phyloP scores from a whole-genome alignment of 2,113 vertebrate genomes.

The Atlantisia rogersi region DNA sequence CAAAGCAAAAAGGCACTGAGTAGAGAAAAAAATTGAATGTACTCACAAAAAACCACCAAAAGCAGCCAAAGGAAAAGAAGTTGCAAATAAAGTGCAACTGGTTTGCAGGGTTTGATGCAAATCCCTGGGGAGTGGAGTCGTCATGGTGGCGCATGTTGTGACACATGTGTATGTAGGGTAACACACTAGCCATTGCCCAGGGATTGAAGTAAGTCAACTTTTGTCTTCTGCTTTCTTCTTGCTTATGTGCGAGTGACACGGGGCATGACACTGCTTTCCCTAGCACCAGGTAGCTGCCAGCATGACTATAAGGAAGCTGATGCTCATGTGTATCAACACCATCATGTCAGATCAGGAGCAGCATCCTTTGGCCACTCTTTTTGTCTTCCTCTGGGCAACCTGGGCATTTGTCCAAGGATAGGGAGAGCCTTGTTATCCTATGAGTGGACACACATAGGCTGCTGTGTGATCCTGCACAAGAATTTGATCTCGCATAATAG shows the following conservation, averaged over 20 bases:
- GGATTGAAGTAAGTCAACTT: fast-evolving
- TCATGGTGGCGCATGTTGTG: background rate
- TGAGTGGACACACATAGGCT: fast-evolving
- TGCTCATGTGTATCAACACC: fast-evolving
- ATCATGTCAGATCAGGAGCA: background rate
- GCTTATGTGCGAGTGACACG: fast-evolving
- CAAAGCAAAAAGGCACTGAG: background rate
- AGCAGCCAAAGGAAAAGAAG: background rate
- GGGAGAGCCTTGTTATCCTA: background rate
- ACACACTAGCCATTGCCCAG: fast-evolving
- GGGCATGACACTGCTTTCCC: fast-evolving
- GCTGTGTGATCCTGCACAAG: fast-evolving
- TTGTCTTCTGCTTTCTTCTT: background rate
- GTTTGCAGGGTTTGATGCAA: fast-evolving
- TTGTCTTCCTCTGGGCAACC: background rate
- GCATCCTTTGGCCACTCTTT: background rate
- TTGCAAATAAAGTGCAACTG: background rate
- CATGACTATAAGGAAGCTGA: background rate
- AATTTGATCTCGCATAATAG: background rate
- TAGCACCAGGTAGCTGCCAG: background rate
- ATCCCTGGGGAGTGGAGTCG: fast-evolving
- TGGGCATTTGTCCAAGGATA: background rate
- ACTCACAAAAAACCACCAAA: background rate
- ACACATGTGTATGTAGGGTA: fast-evolving
- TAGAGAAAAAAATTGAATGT: background rate